phyloP scores from a whole-genome alignment of 2,113 vertebrate genomes.

The Carlito syrichta region DNA sequence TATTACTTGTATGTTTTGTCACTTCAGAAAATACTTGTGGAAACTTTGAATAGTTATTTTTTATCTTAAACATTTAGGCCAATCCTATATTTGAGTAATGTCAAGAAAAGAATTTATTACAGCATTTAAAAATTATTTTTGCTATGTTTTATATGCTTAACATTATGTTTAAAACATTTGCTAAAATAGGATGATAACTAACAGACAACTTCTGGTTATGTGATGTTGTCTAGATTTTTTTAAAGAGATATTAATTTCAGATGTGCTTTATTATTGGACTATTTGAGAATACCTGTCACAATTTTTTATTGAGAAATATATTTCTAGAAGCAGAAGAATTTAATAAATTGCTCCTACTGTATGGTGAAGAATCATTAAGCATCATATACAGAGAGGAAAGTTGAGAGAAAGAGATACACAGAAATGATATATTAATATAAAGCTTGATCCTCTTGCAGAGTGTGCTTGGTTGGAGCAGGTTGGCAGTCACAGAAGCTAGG shows the following conservation, averaged over 20 bases:
- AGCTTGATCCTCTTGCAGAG: neutral
- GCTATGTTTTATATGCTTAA: neutral
- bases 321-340: neutral
- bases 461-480: neutral
- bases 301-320: neutral
- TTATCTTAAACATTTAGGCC: neutral
- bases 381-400: neutral
- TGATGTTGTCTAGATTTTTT: neutral
- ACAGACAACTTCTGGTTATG: neutral
- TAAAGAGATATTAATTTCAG: neutral
- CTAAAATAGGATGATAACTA: neutral
- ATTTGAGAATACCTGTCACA: neutral
- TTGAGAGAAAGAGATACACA: neutral
- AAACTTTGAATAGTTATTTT: neutral
- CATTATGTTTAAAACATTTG: neutral
- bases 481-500: neutral
- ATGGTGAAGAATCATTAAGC: neutral
- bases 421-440: neutral
- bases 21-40: neutral
- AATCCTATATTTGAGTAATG: neutral
- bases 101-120: neutral
- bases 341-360: neutral
- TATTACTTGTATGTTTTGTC: neutral
- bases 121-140: neutral
- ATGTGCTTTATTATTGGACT: neutral